phyloP scores from a whole-genome alignment of 2,888 invertebrate genomes.

The Leucophenga maculata region DNA sequence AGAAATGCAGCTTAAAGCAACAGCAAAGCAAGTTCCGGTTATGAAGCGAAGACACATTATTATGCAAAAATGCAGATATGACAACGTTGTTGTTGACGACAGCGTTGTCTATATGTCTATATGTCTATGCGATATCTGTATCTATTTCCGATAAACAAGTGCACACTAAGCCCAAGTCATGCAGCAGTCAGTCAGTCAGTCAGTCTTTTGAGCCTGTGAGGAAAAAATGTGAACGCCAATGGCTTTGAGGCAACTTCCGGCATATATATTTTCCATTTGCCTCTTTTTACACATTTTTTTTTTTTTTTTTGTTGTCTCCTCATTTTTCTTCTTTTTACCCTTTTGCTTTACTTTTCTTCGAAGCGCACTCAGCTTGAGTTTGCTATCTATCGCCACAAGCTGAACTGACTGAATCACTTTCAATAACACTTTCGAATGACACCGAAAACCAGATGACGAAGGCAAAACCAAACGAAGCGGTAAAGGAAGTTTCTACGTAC shows the following conservation, averaged over 20 bases:
- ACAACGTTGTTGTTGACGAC: too few species aligned
- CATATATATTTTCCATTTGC: slow-evolving; percentile 53
- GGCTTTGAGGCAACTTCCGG: slow-evolving; percentile 56
- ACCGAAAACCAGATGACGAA: slow-evolving; percentile 44
- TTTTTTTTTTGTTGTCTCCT: too few species aligned
- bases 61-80: too few species aligned
- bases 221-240: slow-evolving; percentile 56
- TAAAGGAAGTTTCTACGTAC: background rate
- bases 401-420: slow-evolving; percentile 43
- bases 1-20: too few species aligned
- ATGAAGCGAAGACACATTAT: too few species aligned
- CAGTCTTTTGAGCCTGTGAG: background rate
- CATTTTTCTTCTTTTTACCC: slow-evolving; percentile 45
- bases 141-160: slow-evolving; percentile 21
- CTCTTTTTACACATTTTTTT: slow-evolving; percentile 40
- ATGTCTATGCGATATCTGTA: background rate
- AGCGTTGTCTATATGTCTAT: background rate
- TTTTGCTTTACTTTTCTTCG: slow-evolving; percentile 28
- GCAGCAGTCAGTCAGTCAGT: slow-evolving; percentile 17
- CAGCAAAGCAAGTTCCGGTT: too few species aligned
- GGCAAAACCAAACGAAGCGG: slow-evolving; percentile 22
- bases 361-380: slow-evolving; percentile 38
- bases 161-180: slow-evolving; percentile 10
- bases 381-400: slow-evolving; percentile 32
- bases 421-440: slow-evolving; percentile 59